phyloP scores from a whole-genome alignment of 1,140 invertebrate genomes.

The Scaptomyza graminum region DNA sequence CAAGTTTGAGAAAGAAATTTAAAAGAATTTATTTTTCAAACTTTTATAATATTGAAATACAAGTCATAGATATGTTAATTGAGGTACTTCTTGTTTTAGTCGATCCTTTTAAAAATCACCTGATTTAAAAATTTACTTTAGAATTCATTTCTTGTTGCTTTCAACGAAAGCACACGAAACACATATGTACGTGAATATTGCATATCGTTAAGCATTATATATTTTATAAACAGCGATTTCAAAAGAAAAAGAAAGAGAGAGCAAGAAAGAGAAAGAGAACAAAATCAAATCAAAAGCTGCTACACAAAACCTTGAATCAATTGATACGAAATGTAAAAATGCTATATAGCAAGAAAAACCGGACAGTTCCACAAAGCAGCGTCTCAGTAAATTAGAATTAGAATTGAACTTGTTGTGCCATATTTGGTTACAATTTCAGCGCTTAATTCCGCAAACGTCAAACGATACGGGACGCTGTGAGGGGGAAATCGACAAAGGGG shows the following conservation, averaged over 20 bases:
- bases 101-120: no score
- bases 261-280: conserved; percentile 13
- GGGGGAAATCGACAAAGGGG: background rate
- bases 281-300: conserved; percentile 70
- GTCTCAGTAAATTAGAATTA: conserved; percentile 69
- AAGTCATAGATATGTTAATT: background rate
- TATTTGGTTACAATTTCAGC: conserved; percentile 80
- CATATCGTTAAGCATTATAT: conserved; percentile 14
- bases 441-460: conserved; percentile 79
- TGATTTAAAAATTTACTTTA: no score
- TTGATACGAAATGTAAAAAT: conserved; percentile 75
- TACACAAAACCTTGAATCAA: conserved; percentile 78
- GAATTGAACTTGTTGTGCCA: conserved; percentile 82
- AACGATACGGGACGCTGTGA: conserved; percentile 14
- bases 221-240: conserved; percentile 35
- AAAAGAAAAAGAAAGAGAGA: conserved; percentile 31
- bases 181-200: conserved; percentile 39
- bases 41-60: no score
- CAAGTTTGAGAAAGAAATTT: no score
- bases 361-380: conserved; percentile 49
- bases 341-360: conserved; percentile 50
- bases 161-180: conserved; percentile 72
- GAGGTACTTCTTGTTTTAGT: conserved; percentile 9
- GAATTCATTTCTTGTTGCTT: conserved; percentile 76
- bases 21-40: no score